Evolutionary conservation across 2,888 invertebrate species (phyloP), one percentile per base, ranked within the genome.

Genomic region (Villa cingulata): DNA sequence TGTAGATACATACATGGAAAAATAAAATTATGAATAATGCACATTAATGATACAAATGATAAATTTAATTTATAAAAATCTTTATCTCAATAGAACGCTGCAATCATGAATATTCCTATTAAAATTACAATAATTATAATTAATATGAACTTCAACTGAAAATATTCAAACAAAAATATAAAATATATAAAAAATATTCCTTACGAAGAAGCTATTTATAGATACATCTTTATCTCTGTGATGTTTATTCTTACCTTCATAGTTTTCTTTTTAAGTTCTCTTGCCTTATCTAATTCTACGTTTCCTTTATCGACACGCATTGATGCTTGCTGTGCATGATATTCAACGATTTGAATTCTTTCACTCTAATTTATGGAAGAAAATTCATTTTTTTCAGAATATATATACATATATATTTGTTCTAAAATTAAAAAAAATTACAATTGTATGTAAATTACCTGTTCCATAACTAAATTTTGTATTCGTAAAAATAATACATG

Each of bases 401-500:
- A 23, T 23, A 23, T 23, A 23, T 23, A 23, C 23, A 23, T 23
- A 23, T 23, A 7, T 23, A 23, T n/a, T n/a, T n/a, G n/a, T n/a
- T n/a, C n/a, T n/a, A n/a, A n/a, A n/a, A n/a, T n/a, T n/a, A n/a
- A n/a, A n/a, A n/a, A n/a, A n/a, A n/a, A n/a, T n/a, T n/a, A n/a
- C n/a, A n/a, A n/a, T n/a, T n/a, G n/a, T n/a, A 6, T 27, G 6
- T 27, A 1, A 47, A 17, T 37, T 49, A 63, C 64, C 57, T 70
- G 70, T 52, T 70, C 69, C 54, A 67, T 58, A 23, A 70, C 68
- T 43, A 70, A 56, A 15, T 65, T 66, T 52, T 68, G 68, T 48
- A 70, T 68, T 44, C 67, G 60, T 54, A 70, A 53, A 52, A 70
- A 70, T 27, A 70, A 55, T 2, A 66, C 65, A 48, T 68, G 66